A percentile compares a stretch with the other conserved stretches of the same genome.
Conservation (phyloP, 64 coral and sea anemone species). For the Hydrozoanthus tunicans region DNA sequence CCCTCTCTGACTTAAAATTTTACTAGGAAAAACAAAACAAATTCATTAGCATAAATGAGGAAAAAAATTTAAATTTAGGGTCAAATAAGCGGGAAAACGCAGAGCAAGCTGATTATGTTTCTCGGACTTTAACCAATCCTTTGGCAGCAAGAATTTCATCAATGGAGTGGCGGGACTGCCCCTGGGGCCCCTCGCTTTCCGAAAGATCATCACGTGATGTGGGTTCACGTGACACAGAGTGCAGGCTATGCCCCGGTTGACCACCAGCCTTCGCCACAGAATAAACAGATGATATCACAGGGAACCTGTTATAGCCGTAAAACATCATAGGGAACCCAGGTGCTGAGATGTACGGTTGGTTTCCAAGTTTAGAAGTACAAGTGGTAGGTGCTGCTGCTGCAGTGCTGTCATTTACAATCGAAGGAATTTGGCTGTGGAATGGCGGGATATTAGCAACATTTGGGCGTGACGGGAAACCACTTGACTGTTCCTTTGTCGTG, state of each 20-base stretch:
- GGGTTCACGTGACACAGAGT: background rate
- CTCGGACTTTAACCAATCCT: constrained; percentile 43
- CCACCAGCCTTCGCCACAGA: background rate
- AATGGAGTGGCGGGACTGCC: background rate
- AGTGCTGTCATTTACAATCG: constrained; percentile 5
- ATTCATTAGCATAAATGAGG: background rate
- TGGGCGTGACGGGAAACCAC: background rate
- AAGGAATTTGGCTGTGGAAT: constrained; percentile 35
- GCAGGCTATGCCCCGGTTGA: background rate
- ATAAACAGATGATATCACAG: background rate
- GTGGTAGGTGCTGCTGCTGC: constrained; percentile 11
- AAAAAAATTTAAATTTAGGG: background rate
- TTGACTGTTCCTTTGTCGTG: background rate
- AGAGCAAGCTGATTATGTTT: background rate
- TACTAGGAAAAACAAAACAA: background rate
- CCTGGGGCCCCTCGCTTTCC: background rate
- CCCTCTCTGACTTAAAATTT: background rate
- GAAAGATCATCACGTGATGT: background rate
- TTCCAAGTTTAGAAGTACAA: constrained; percentile 39
- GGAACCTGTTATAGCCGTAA: constrained; percentile 1
- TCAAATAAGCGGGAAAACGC: background rate
- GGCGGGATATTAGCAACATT: constrained; percentile 19
- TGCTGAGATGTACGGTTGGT: background rate
- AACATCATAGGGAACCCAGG: constrained; percentile 19
- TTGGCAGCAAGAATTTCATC: constrained; percentile 52